These are phyloP conservation scores for Trissolcus basalis DNA, from an alignment of 1,140 invertebrate genomes.

Conservation along the genomic window DNA sequence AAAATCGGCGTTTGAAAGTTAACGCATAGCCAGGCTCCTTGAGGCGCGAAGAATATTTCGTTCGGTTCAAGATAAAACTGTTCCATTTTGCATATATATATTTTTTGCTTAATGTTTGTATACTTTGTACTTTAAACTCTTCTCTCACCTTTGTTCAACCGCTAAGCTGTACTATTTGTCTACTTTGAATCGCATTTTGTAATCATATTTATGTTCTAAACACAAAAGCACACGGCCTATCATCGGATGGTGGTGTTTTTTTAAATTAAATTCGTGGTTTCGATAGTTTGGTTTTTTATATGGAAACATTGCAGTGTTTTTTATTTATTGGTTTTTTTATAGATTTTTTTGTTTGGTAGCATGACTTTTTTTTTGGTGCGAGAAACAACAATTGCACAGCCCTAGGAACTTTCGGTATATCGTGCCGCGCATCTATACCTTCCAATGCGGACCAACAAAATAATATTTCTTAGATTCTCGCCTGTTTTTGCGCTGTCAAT, in stretches of 20 bases:
- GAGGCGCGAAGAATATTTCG: too few species aligned
- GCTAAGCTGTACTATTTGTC: conserved; percentile 70
- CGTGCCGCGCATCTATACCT: conserved; percentile 70
- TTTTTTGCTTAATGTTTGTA: conserved; percentile 51
- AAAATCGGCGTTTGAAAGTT: conserved; percentile 67
- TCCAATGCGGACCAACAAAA: conserved; percentile 74
- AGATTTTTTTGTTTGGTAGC: conserved; percentile 34
- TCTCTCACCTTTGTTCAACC: conserved; percentile 75
- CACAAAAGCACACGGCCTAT: conserved; percentile 74
- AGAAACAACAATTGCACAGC: conserved; percentile 74
- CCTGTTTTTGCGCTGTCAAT: conserved; percentile 71
- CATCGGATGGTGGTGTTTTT: conserved; percentile 63
- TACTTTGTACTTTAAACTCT: conserved; percentile 69
- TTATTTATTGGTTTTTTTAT: conserved; percentile 52
- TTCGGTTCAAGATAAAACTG: conserved; percentile 9
- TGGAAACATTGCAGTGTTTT: background rate
- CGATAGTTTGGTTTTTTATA: conserved; percentile 8
- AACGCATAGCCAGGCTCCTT: conserved; percentile 69
- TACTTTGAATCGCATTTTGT: conserved; percentile 67
- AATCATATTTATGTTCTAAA: conserved; percentile 70
- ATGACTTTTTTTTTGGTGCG: conserved; percentile 66
- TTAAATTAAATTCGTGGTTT: conserved; percentile 21
- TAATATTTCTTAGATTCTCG: conserved; percentile 67
- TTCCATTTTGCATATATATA: background rate
- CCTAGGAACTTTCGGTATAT: conserved; percentile 66